Evolutionary conservation across 2,797 vertebrate genomes (phyloP).

Genomic region (Tauraco hartlaubi): DNA sequence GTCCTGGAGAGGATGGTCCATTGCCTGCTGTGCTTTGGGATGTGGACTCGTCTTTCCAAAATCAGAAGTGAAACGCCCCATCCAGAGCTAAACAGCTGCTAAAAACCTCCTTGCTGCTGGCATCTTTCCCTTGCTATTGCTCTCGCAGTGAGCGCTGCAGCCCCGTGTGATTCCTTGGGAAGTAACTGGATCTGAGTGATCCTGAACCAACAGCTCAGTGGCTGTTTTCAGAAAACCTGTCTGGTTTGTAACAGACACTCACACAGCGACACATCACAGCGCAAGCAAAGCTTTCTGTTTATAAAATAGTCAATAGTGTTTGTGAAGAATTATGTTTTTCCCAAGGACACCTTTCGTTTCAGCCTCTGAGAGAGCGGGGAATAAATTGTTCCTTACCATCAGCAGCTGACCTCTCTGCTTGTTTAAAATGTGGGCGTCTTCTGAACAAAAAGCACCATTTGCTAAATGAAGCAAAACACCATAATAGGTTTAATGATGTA

Average conservation of each 20-base stretch:
- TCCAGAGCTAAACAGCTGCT: neutral
- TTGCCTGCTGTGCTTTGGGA: accelerated
- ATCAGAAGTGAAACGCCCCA: neutral
- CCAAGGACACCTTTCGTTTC: slow-evolving; percentile 74
- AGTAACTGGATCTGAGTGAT: neutral
- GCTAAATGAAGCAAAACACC: slow-evolving; percentile 83
- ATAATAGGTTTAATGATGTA: slow-evolving; percentile 82
- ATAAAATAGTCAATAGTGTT: neutral
- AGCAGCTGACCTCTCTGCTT: slow-evolving; percentile 64
- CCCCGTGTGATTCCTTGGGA: neutral
- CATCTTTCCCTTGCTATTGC: neutral
- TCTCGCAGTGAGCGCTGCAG: neutral
- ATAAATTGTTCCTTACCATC: slow-evolving; percentile 42
- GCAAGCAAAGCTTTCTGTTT: slow-evolving; percentile 45
- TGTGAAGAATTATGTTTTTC: slow-evolving; percentile 27
- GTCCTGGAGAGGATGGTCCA: neutral
- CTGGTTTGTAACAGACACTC: slow-evolving; percentile 6
- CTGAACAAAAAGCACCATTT: slow-evolving; percentile 69
- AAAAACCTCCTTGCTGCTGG: neutral
- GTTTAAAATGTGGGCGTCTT: slow-evolving; percentile 76
- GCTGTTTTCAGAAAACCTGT: neutral
- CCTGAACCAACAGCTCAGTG: neutral
- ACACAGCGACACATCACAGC: neutral
- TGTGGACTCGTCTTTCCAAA: accelerated
- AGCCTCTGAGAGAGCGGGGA: slow-evolving; percentile 30